Conservation (phyloP, 2,888 invertebrate genomes). For the Stenurella melanura region DNA sequence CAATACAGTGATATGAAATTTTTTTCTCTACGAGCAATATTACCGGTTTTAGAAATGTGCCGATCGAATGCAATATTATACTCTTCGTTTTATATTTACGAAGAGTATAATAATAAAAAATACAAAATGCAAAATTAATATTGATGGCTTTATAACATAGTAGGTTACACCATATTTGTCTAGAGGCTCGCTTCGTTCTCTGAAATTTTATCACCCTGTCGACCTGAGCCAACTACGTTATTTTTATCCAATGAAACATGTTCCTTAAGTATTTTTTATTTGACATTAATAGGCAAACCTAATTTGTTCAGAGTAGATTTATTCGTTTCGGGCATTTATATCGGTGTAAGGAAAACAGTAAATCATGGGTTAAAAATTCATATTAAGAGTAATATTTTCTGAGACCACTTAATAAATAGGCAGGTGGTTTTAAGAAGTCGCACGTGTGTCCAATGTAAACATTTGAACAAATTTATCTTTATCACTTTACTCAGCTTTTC, state of each 20-base stretch:
- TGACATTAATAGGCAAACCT: slow-evolving; percentile 38
- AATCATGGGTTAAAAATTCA: slow-evolving; percentile 30
- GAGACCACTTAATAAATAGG: slow-evolving; percentile 37
- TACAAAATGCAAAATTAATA: too few species aligned
- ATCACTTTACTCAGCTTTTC: slow-evolving; percentile 60
- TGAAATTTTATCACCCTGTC: slow-evolving; percentile 31
- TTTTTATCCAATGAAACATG: slow-evolving; percentile 27
- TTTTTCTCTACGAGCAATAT: too few species aligned
- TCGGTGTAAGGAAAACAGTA: slow-evolving; percentile 22
- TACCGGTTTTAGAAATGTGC: too few species aligned
- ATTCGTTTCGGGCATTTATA: slow-evolving; percentile 37
- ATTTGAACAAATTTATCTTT: slow-evolving; percentile 58
- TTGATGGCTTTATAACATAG: background rate
- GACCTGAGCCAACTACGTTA: slow-evolving; percentile 1
- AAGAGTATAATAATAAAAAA: too few species aligned
- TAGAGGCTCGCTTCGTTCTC: background rate
- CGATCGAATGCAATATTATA: too few species aligned
- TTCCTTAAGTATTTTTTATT: slow-evolving; percentile 28
- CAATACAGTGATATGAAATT: too few species aligned
- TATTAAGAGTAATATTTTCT: slow-evolving; percentile 20
- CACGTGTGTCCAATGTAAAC: slow-evolving; percentile 52
- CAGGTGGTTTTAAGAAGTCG: slow-evolving; percentile 51
- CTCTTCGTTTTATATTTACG: too few species aligned
- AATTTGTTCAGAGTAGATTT: slow-evolving; percentile 35
- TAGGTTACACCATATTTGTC: background rate